Conservation (phyloP, 2,888 invertebrate species). For the Eledona agricola region DNA sequence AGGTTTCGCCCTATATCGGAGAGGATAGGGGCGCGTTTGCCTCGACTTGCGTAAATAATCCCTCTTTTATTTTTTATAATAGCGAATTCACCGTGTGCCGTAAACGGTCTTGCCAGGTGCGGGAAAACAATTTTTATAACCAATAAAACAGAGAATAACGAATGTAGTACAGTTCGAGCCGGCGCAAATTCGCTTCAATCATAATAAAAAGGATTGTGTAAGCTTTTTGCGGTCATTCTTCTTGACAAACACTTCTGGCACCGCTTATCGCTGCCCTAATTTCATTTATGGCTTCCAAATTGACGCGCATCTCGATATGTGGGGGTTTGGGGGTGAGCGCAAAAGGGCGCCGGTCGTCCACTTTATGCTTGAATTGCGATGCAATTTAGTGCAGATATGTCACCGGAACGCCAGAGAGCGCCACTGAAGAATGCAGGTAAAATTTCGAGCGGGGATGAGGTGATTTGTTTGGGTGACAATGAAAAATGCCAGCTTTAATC, state of each 20-base stretch:
- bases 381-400: conserved; percentile 20
- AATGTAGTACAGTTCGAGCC: background rate
- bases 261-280: conserved; percentile 28
- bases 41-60: conserved; percentile 51
- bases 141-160: conserved; percentile 30
- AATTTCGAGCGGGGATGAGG: background rate
- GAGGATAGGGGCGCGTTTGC: conserved; percentile 43
- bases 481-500: too few species aligned
- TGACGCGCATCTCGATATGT: too few species aligned
- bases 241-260: conserved; percentile 5
- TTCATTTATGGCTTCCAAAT: conserved; percentile 33
- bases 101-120: conserved; percentile 53
- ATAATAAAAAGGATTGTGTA: conserved; percentile 1
- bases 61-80: conserved; percentile 53
- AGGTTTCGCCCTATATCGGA: conserved; percentile 44
- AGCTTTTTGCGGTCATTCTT: conserved; percentile 16
- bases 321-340: conserved; percentile 10
- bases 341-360: conserved; percentile 6
- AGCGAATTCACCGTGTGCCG: conserved; percentile 52
- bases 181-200: background rate
- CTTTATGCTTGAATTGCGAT: conserved; percentile 14
- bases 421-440: conserved; percentile 14
- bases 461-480: background rate
- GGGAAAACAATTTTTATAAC: conserved; percentile 40
- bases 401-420: conserved; percentile 11